Evolutionary conservation across 35 echinoderm and acorn worm species (phyloP).

Genomic region (Apostichopus californicus): DNA sequence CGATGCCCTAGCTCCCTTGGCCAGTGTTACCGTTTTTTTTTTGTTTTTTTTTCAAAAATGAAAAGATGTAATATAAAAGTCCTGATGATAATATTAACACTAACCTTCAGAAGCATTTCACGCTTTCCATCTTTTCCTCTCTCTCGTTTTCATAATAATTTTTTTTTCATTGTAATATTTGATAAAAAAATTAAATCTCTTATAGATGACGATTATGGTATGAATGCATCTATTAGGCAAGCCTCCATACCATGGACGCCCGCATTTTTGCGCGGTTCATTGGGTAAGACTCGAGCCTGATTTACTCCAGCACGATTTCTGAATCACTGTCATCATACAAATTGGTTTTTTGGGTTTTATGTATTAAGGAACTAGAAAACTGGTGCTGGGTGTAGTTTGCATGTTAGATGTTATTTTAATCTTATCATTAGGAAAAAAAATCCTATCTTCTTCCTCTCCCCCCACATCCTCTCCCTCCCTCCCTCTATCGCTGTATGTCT

Average conservation of each 20-base stretch:
- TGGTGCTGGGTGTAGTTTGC: not conserved
- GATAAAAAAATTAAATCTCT: slow-evolving; percentile 10
- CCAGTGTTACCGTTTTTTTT: no score
- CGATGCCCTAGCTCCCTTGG: no score
- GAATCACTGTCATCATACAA: not conserved
- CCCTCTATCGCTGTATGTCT: not conserved
- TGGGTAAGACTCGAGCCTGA: slow-evolving; percentile 1
- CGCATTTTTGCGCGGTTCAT: slow-evolving; percentile 29
- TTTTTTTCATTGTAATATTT: not conserved
- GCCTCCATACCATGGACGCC: slow-evolving; percentile 33
- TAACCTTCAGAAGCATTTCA: not conserved
- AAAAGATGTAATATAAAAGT: no score
- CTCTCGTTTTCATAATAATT: not conserved
- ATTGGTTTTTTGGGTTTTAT: not conserved
- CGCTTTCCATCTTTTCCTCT: not conserved
- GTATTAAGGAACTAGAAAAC: not conserved
- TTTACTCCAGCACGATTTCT: not conserved
- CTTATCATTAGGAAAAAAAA: not conserved
- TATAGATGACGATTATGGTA: slow-evolving; percentile 2
- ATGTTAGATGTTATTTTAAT: not conserved
- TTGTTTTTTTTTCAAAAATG: no score
- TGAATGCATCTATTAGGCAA: slow-evolving; percentile 28
- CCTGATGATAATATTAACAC: no score
- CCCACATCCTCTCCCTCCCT: not conserved
- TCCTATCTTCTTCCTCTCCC: not conserved